Base-by-base conservation (phyloP, 2,888 invertebrate species). In the Ctena decussata region DNA sequence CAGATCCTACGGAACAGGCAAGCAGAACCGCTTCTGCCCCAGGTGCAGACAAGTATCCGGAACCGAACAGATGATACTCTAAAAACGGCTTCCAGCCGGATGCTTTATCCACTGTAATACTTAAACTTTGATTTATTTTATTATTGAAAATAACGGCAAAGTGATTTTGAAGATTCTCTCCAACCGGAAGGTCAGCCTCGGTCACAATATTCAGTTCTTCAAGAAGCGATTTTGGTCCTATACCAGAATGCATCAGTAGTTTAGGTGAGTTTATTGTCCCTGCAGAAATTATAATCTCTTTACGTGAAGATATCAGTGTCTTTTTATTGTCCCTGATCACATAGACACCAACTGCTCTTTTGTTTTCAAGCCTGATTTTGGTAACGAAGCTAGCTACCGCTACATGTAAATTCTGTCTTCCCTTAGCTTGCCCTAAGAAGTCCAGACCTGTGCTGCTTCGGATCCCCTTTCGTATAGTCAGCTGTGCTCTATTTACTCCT, bases 201-300 rank as follows among this genome's bases (percentile, higher is more conserved):
- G 93, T 86, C 8, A 92, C 91, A 85, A 94, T 94, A 82, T 91
- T 90, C n/a, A 94, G 81, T 27, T 92, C 90, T 72, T 94, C 87
- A 15, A 95, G 91, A 27, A 95, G 93, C 32, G 92, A 89, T 24
- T 79, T 83, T 5, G 95, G 95, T 24, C 95, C 95, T 41, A 95
- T 91, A 12, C 95, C 95, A 75, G 94, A 94, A 35, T 94, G 86
- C 92, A 95, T 90, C 18, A 95, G 89, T 6, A 95, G 82, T 44
- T 94, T 92, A 8, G 95, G 94, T 3, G 95, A 93, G 74, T 94
- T 94, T 12, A 95, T 92, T 35, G 94, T 90, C 12, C 95, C 95
- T 6, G 95, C 95, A 44, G 93, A 93, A n/a, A 95, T 89, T 27
- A 94, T 92, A 41, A 94, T 92, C 84, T 93, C 92, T 79, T 89